Evolutionary conservation across 1,140 invertebrate genomes (phyloP), one percentile per base, ranked within the genome.

Genomic region (Brachionus angularis): DNA sequence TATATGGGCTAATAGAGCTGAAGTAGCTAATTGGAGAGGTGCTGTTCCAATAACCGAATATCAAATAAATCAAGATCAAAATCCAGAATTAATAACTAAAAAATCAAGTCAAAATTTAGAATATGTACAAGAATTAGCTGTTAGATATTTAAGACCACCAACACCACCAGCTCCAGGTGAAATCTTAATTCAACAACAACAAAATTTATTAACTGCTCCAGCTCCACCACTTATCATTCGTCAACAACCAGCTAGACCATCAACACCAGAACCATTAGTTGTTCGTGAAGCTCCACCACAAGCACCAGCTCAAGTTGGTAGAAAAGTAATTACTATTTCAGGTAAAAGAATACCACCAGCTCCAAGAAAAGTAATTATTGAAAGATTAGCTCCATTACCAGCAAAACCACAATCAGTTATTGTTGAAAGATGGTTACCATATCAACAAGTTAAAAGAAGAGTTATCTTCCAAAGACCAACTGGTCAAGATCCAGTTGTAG

Each of bases 361-460:
- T 58, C 70, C 70, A 58, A 31, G 70, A 44, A 42, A 47, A 72
- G 50, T 72, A 33, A 39, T 72, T n/a, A 61, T 72, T 58, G 70
- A 72, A 50, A 49, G 70, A 42, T 47, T 72, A n/a, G 47, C 70
- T 49, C 33, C 50, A 21, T 52, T 72, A 16, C 70, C 70, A 58
- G 34, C 70, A n/a, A 72, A 72, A 50, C 70, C 70, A 58, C 50
- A 50, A 34, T 42, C 47, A 55, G 42, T 71, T 14, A 50, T 53
- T 31, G 31, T 71, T 23, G 67, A 71, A 55, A 42, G 67, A 39
- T 71, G 67, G 67, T 25, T 58, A 21, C 70, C 70, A 58, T 72
- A 72, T 21, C 14, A 21, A n/a, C 12, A 72, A 61, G 36, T 25
- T 23, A 72, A 72, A 36, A 18, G 70, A 58, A 36, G 47, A 42